phyloP scores from a whole-genome alignment of 2,888 invertebrate species.

The Didymodactylos carnosus region DNA sequence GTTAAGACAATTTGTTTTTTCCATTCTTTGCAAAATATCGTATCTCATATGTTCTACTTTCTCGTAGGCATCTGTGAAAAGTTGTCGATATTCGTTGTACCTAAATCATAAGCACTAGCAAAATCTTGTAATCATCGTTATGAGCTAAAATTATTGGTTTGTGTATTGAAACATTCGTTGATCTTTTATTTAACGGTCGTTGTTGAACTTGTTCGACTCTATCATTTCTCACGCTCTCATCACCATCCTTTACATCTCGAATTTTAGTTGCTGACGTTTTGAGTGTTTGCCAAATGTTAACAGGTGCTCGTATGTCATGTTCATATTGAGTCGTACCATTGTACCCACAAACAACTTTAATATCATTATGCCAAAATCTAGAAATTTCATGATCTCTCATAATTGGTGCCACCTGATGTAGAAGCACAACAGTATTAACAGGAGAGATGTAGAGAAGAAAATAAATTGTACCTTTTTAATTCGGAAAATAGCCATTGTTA shows the following conservation, averaged over 20 bases:
- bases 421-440: too few relatives aligned
- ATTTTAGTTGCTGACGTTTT: background rate
- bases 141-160: background rate
- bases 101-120: background rate
- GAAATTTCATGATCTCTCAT: background rate
- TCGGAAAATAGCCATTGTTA: constrained; percentile 33
- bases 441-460: too few relatives aligned
- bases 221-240: too few relatives aligned
- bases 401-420: background rate
- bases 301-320: background rate
- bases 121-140: too few relatives aligned
- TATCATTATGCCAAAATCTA: background rate
- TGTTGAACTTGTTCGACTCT: background rate
- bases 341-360: background rate
- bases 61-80: background rate
- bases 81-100: background rate
- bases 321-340: background rate
- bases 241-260: background rate
- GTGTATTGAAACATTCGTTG: background rate
- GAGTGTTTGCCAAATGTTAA: background rate
- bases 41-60: background rate
- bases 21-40: background rate
- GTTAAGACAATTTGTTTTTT: background rate
- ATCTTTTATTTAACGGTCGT: background rate
- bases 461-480: background rate